phyloP scores from a whole-genome alignment of 2,888 invertebrate species.

The Leptodirus hochenwartii region DNA sequence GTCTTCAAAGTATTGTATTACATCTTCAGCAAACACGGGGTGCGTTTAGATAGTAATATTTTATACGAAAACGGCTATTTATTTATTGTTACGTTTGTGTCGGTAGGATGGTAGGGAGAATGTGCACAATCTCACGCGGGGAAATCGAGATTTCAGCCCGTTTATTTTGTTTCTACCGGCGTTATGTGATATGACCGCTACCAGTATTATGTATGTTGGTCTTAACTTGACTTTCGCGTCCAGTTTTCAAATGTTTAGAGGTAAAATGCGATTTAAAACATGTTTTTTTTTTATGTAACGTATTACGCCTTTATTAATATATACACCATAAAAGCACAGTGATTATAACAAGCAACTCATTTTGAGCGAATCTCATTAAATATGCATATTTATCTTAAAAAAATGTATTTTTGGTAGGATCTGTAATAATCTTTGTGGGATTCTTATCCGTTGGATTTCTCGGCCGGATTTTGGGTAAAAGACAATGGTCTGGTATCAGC shows the following conservation, averaged over 20 bases:
- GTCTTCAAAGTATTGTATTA: conserved; percentile 51
- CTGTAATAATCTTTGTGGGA: conserved; percentile 79
- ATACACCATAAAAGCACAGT: no score
- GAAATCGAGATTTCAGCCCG: conserved; percentile 59
- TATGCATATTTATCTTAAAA: conserved; percentile 3
- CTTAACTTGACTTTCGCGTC: conserved; percentile 81
- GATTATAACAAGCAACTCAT: background rate
- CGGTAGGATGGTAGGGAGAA: conserved; percentile 29
- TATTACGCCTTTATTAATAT: conserved; percentile 1
- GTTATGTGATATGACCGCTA: conserved; percentile 74
- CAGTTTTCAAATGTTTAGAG: conserved; percentile 92
- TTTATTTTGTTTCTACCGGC: conserved; percentile 71
- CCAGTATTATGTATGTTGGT: conserved; percentile 81
- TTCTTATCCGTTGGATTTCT: conserved; percentile 71
- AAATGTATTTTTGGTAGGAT: conserved; percentile 30
- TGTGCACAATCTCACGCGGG: conserved; percentile 42
- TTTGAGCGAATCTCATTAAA: no score
- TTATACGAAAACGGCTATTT: background rate
- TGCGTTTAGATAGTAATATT: conserved; percentile 22
- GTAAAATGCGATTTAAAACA: conserved; percentile 23
- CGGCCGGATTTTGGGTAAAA: conserved; percentile 38
- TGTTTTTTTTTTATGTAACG: no score
- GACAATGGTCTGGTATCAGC: conserved; percentile 63
- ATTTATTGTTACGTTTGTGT: background rate
- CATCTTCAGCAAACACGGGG: conserved; percentile 33